Evolutionary conservation across 2,888 invertebrate genomes (phyloP).

Genomic region (Rhopalosiphum nymphaeae): DNA sequence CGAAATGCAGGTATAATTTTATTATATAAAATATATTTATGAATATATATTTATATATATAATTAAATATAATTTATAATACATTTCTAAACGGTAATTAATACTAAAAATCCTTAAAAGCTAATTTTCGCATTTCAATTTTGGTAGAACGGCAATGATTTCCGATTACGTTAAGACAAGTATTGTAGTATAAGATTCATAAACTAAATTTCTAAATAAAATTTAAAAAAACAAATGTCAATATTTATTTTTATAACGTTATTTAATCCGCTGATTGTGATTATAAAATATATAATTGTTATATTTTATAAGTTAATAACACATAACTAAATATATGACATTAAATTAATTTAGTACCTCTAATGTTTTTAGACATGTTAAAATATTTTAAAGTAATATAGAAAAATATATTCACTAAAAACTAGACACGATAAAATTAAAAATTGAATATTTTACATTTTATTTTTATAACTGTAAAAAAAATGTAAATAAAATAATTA

Average conservation of each 20-base stretch:
- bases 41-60: neutral
- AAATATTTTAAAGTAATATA: neutral
- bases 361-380: neutral
- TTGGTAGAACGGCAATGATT: neutral
- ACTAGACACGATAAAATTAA: neutral
- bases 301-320: neutral
- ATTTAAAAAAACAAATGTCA: neutral
- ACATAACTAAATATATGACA: neutral
- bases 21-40: neutral
- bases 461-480: neutral
- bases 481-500: neutral
- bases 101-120: neutral
- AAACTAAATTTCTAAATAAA: neutral
- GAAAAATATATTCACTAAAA: neutral
- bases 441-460: neutral
- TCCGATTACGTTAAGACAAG: neutral
- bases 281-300: neutral
- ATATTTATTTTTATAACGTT: neutral
- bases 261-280: neutral
- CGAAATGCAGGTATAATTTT: neutral
- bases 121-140: neutral
- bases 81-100: neutral
- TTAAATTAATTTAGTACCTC: neutral
- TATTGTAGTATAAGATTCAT: neutral
- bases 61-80: neutral